Evolutionary conservation across 2,888 invertebrate species (phyloP), one percentile per base, ranked within the genome.

Genomic region (Eustalomyia histrio): DNA sequence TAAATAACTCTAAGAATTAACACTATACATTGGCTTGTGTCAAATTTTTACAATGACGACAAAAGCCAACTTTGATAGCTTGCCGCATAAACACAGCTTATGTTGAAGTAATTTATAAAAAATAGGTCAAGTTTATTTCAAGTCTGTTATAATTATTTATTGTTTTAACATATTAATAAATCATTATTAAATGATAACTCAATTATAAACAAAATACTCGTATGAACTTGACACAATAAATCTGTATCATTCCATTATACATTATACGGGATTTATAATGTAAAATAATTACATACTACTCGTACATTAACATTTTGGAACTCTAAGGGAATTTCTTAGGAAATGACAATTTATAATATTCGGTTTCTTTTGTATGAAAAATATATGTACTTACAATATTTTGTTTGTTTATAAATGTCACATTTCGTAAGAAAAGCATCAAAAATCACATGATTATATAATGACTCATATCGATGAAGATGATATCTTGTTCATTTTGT

Each of bases 171-270:
- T 57, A 33, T 52, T 53, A 71, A 76, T 63, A 55, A 69, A 78
- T 72, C 29, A 39, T 78, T 72, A 35, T 55, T 78, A 52, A 76
- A 72, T 71, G 18, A 58, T 69, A 21, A 58, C 47, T 64, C 55
- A 63, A 76, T 63, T 69, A 21, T 39, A 58, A 64, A 58, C 17
- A 58, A 68, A 61, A 21, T 21, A n/a, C n/a, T n/a, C n/a, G n/a
- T n/a, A 12, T 72, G 71, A 78, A 78, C 76, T 78, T 78, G 72
- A 78, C 71, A 72, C 16, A 72, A 64, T 71, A 76, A 76, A 58
- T 57, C 53, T 58, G 52, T 33, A 53, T n/a, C 39, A 29, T 53
- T 65, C 52, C 53, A 63, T 47, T 0, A 61, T n/a, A n/a, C n/a
- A n/a, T n/a, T n/a, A n/a, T n/a, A n/a, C n/a, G n/a, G n/a, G n/a